Evolutionary conservation across 2,113 vertebrate genomes (phyloP), one percentile per base, ranked within the genome.

Genomic region (Lichenostomus cassidix): DNA sequence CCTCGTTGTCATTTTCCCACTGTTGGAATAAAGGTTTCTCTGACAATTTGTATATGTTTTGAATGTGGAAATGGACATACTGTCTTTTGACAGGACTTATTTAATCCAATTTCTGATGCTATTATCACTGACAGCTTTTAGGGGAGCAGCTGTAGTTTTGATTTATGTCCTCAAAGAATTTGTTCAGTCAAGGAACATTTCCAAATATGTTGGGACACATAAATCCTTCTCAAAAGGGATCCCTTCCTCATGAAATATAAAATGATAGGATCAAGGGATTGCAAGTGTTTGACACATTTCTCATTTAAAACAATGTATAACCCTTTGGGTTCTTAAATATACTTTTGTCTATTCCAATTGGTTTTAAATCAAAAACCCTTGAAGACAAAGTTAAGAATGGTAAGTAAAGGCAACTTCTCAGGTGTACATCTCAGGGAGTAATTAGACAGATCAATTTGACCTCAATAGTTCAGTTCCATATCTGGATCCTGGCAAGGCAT

Each of bases 51-150:
- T 82, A 53, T 97, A 91, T 76, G 84, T 95, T 95, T 93, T 96
- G 83, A 97, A 97, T 96, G 69, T 73, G 95, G 75, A 96, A 96
- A 95, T 89, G 95, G 68, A 84, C 82, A 81, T 37, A 83, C 76
- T 93, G 62, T 80, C 47, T 96, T 87, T 97, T 89, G 83, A 94
- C 90, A 97, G 93, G 82, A 95, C 89, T 95, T 94, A 83, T 80
- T 97, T 96, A 96, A 97, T 97, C 92, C 76, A 82, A 67, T 88
- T 95, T 90, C 93, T 97, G 94, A 95, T 93, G 85, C 94, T 96
- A 97, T 97, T 98, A 98, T 88, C 87, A 89, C 89, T 97, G 97
- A 96, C 97, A 97, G 92, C 91, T 95, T 97, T 98, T 98, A 97
- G 92, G 88, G 95, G 92, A 96, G 93, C 94, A 97, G 95, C 93